Evolutionary conservation across 2,888 invertebrate genomes (phyloP).

Genomic region (Nesidiocoris tenuis): DNA sequence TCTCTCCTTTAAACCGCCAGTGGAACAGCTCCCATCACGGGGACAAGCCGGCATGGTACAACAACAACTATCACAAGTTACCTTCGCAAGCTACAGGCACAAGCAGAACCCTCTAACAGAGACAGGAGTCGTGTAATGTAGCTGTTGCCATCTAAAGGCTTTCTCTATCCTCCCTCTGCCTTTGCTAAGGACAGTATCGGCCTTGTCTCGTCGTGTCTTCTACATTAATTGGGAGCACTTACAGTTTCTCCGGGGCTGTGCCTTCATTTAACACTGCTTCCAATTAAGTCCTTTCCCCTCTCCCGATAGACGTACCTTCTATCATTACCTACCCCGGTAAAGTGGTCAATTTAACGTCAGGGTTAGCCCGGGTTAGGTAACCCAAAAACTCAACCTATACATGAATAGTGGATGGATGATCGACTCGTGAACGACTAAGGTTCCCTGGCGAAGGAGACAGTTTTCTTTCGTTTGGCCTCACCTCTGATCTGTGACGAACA

Average conservation of each 20-base stretch:
- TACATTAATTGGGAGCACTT: conserved; percentile 32
- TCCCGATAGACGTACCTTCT: no score
- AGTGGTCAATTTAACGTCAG: no score
- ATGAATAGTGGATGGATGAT: background rate
- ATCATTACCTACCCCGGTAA: no score
- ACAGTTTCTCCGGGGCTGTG: conserved; percentile 19
- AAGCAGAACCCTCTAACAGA: background rate
- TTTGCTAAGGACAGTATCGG: no score
- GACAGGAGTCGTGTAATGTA: background rate
- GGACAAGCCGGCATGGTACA: background rate
- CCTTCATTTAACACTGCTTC: conserved; percentile 25
- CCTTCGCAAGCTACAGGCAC: background rate
- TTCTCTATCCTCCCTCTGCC: no score
- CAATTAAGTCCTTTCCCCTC: conserved; percentile 20
- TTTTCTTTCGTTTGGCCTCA: no score
- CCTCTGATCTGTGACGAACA: no score
- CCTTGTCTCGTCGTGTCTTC: background rate
- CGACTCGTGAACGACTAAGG: no score
- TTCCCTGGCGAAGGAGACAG: no score
- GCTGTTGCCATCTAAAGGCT: background rate
- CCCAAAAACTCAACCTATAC: background rate
- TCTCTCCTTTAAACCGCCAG: background rate
- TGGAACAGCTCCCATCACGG: background rate
- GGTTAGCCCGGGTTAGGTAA: no score
- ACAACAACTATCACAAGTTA: background rate